Evolutionary conservation across 2,113 vertebrate genomes (phyloP).

Genomic region (Corythoichthys intestinalis): DNA sequence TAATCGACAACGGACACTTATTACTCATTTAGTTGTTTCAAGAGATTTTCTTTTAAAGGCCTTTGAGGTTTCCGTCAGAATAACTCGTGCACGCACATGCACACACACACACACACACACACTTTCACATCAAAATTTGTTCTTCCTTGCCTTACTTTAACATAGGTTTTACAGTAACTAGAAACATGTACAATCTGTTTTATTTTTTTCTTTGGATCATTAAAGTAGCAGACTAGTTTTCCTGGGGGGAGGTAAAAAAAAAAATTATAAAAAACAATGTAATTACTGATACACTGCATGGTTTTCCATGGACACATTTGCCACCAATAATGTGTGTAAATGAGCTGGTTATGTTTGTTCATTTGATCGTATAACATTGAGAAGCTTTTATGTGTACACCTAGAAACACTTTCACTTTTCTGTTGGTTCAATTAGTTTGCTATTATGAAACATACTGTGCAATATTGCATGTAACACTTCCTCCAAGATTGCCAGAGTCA

Average conservation of each 20-base stretch:
- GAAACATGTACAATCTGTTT: too few species aligned
- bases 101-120: not conserved
- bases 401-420: too few species aligned
- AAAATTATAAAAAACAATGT: too few species aligned
- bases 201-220: too few species aligned
- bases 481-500: too few species aligned
- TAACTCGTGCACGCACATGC: not conserved
- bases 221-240: too few species aligned
- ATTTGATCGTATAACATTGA: not conserved
- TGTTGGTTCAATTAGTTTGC: too few species aligned
- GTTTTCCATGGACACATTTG: not conserved
- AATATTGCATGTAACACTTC: too few species aligned
- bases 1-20: constrained; percentile 21
- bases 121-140: not conserved
- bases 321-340: not conserved
- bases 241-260: too few species aligned
- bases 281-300: not conserved
- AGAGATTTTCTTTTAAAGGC: not conserved
- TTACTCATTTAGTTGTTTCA: not conserved
- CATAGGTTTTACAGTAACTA: too few species aligned
- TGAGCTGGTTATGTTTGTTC: not conserved
- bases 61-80: not conserved
- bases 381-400: not conserved
- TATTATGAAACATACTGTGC: too few species aligned
- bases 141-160: too few species aligned